Conservation (phyloP, 2,113 vertebrate genomes). For the Periophthalmus modestus region DNA sequence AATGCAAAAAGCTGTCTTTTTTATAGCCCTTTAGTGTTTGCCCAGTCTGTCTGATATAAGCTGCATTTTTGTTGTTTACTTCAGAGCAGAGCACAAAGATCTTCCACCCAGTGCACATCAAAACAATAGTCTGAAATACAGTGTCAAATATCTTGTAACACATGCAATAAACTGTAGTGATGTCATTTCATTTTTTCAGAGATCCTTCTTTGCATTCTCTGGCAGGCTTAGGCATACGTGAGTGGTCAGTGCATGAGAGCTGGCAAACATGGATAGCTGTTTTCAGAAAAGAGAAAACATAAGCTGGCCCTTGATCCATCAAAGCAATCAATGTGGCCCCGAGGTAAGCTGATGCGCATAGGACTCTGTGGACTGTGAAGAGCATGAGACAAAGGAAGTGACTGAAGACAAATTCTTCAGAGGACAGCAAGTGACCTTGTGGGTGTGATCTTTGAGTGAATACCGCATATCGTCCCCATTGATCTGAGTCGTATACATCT, state of each 20-base stretch:
- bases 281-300: constrained; percentile 36
- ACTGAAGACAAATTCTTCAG: constrained; percentile 20
- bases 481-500: not conserved
- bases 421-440: constrained; percentile 15
- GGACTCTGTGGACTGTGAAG: constrained; percentile 12
- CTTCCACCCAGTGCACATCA: not conserved
- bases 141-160: not conserved
- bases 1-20: not conserved
- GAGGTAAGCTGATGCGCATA: constrained; percentile 20
- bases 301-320: constrained; percentile 36
- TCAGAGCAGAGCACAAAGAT: not conserved
- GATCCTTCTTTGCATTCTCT: constrained; percentile 22
- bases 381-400: constrained; percentile 12
- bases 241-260: constrained; percentile 49
- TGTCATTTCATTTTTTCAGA: not conserved
- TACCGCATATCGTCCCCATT: not conserved
- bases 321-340: constrained; percentile 50
- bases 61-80: constrained; percentile 5
- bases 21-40: not conserved
- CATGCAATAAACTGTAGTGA: not conserved
- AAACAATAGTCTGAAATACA: not conserved
- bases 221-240: constrained; percentile 40
- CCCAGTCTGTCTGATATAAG: not conserved
- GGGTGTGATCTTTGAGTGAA: constrained; percentile 22
- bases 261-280: constrained; percentile 42